Evolutionary conservation across 2,888 invertebrate species (phyloP).

Genomic region (Caenorhabditis japonica): DNA sequence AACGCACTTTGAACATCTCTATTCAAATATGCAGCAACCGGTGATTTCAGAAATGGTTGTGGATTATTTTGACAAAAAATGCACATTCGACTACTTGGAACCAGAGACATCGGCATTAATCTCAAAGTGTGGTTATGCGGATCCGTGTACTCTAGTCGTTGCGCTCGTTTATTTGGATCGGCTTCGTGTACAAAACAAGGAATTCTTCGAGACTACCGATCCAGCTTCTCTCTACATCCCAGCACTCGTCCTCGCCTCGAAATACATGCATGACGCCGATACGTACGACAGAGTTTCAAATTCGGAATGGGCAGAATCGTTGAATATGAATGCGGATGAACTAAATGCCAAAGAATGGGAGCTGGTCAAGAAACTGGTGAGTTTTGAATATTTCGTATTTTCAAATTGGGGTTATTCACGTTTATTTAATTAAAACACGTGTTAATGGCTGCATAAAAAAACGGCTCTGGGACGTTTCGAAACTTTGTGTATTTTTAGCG

Average conservation of each 20-base stretch:
- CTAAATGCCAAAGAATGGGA: conserved; percentile 85
- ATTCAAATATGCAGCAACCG: background rate
- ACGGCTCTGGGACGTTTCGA: too few species aligned
- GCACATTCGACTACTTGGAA: conserved; percentile 73
- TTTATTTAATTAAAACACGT: too few species aligned
- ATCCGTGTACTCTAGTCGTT: conserved; percentile 92
- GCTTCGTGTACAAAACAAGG: conserved; percentile 82
- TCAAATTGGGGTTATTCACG: too few species aligned
- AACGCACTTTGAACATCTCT: background rate
- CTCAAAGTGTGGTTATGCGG: conserved; percentile 83
- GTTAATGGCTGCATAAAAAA: too few species aligned
- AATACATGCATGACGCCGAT: conserved; percentile 93
- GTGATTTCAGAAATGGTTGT: conserved; percentile 75
- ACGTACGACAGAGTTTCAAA: conserved; percentile 85
- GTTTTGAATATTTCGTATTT: too few species aligned
- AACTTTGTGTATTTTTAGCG: too few species aligned
- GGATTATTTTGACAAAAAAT: conserved; percentile 72
- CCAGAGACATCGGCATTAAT: conserved; percentile 71
- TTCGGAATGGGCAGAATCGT: conserved; percentile 92
- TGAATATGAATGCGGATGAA: conserved; percentile 84
- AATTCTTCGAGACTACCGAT: conserved; percentile 86
- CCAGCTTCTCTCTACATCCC: conserved; percentile 93
- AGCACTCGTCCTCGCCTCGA: conserved; percentile 95
- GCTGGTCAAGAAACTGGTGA: conserved; percentile 81
- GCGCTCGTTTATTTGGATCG: conserved; percentile 94